These are phyloP conservation scores for Psittacula cyanocephala DNA, from an alignment of 2,113 vertebrate genomes.

Conservation along the genomic window DNA sequence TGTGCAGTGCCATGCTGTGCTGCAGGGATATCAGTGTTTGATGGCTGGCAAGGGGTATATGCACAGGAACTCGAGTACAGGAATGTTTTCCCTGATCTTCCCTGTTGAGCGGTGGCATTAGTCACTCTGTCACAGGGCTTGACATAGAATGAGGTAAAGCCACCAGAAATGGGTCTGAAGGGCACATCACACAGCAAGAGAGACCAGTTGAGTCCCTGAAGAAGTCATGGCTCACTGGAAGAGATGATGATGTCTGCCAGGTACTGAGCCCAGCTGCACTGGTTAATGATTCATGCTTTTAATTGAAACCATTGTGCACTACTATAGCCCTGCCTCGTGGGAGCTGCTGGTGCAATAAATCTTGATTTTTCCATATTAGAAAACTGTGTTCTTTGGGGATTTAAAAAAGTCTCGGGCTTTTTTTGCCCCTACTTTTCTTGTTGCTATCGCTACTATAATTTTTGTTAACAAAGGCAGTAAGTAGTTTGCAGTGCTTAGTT, in stretches of 20 bases:
- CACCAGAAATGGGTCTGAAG: background rate
- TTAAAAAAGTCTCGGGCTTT: background rate
- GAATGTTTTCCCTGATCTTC: background rate
- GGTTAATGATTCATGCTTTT: constrained; percentile 30
- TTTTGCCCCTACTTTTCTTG: background rate
- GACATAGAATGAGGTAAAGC: background rate
- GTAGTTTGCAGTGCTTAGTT: background rate
- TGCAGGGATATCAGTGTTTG: rapidly evolving
- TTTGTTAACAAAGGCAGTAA: constrained; percentile 15
- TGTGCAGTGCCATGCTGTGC: rapidly evolving
- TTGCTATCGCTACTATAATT: constrained; percentile 29
- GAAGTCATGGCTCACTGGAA: background rate
- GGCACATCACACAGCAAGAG: background rate
- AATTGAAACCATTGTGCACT: constrained; percentile 25
- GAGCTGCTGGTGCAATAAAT: constrained; percentile 28
- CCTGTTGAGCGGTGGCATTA: background rate
- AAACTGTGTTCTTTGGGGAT: background rate
- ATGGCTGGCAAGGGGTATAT: background rate
- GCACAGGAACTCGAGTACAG: background rate
- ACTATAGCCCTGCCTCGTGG: background rate
- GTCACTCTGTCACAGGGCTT: background rate
- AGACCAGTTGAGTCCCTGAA: background rate
- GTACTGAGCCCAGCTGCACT: background rate
- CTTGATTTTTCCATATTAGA: constrained; percentile 30
- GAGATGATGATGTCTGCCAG: background rate